Conservation (phyloP, 2,113 vertebrate species). For the Tinamus guttatus region DNA sequence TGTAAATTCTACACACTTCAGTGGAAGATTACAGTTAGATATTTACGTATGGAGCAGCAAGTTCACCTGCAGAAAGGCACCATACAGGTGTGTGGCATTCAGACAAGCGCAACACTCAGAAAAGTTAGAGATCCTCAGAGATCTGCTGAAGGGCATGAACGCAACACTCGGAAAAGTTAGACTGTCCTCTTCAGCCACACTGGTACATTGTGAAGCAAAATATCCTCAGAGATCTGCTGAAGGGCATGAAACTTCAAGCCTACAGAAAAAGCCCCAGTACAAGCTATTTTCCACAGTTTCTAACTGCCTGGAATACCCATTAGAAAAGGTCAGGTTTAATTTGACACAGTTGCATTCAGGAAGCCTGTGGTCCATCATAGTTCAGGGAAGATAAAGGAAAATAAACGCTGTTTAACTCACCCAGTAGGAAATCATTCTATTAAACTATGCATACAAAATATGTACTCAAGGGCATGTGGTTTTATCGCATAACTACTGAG, state of each 20-base stretch:
- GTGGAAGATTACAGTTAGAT: constrained; percentile 17
- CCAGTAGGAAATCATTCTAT: constrained; percentile 39
- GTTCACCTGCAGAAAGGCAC: background rate
- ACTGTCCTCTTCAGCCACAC: background rate
- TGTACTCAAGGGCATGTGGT: background rate
- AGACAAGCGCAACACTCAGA: constrained; percentile 1
- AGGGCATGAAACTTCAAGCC: background rate
- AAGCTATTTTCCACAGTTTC: constrained; percentile 25
- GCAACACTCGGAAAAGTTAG: constrained; percentile 30
- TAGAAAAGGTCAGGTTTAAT: constrained; percentile 60
- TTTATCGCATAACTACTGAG: constrained; percentile 40
- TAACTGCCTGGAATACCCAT: constrained; percentile 20
- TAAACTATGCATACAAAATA: constrained; percentile 23
- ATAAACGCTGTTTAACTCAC: constrained; percentile 3
- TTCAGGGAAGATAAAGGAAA: constrained; percentile 1
- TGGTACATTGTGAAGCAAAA: constrained; percentile 32
- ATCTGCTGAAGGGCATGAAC: too few relatives aligned
- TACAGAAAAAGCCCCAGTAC: background rate
- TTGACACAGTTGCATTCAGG: background rate
- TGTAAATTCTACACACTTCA: background rate
- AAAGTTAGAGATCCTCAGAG: too few relatives aligned
- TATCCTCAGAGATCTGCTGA: constrained; percentile 6
- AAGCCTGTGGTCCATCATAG: constrained; percentile 1
- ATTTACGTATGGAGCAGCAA: background rate
- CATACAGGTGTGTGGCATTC: constrained; percentile 30